Evolutionary conservation across 2,113 vertebrate species (phyloP).

Genomic region (Caranx ignobilis): DNA sequence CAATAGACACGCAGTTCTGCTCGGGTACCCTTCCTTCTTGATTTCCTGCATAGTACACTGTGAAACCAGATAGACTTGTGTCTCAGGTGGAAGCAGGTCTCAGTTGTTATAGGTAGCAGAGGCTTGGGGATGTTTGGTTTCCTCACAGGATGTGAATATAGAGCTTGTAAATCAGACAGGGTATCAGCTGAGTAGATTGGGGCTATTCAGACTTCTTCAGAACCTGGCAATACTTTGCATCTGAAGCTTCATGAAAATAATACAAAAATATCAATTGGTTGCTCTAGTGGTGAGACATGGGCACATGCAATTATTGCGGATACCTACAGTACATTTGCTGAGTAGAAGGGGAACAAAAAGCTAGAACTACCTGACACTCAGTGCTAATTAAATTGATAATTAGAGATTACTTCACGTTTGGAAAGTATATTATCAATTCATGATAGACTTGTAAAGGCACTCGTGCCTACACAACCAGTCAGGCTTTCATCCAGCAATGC

Average conservation of each 20-base stretch:
- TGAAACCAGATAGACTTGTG: slow-evolving; percentile 17
- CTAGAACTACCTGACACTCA: background rate
- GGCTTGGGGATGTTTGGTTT: background rate
- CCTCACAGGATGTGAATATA: slow-evolving; percentile 14
- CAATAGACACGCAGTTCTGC: slow-evolving; percentile 9
- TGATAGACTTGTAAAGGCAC: slow-evolving; percentile 1
- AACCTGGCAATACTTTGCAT: background rate
- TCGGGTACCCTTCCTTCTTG: background rate
- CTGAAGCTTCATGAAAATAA: background rate
- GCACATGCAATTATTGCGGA: background rate
- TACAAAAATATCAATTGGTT: background rate
- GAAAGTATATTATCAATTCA: background rate
- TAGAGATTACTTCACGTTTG: background rate
- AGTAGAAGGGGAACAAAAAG: background rate
- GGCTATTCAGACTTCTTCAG: background rate
- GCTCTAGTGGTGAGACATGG: background rate
- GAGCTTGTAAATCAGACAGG: slow-evolving; percentile 17
- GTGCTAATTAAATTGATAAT: slow-evolving; percentile 13
- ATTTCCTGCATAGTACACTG: slow-evolving; percentile 27
- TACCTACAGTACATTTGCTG: background rate
- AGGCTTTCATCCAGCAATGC: slow-evolving; percentile 13
- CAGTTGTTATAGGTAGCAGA: background rate
- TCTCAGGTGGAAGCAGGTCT: slow-evolving; percentile 4
- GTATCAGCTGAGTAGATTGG: slow-evolving; percentile 4
- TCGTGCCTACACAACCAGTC: background rate